A percentile compares a stretch with the other conserved stretches of the same genome.
Conservation (phyloP, 2,797 vertebrate species). For the Vespertilio murinus region DNA sequence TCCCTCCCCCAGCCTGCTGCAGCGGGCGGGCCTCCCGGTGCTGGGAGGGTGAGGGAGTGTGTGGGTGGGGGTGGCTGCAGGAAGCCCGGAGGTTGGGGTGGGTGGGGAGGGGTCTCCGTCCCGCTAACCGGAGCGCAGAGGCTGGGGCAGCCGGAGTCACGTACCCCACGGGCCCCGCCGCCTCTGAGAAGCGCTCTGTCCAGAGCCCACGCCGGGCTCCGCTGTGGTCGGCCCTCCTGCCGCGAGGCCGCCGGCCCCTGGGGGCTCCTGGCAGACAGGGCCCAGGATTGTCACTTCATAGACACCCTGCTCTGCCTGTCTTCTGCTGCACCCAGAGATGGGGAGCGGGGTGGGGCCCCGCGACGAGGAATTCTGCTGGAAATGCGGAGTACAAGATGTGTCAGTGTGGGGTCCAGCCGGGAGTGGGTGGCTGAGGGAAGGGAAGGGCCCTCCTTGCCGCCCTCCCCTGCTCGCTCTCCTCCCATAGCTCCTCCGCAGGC, state of each 20-base stretch:
- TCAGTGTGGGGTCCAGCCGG: constrained; percentile 53
- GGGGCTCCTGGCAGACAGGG: not conserved
- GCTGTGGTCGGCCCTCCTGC: not conserved
- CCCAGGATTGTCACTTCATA: not conserved
- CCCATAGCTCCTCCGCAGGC: too few species aligned
- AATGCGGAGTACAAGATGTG: constrained; percentile 71
- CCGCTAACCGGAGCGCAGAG: not conserved
- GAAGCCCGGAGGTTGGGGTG: constrained; percentile 5
- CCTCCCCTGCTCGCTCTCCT: not conserved
- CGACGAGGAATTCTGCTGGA: constrained; percentile 71
- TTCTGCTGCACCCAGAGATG: constrained; percentile 18
- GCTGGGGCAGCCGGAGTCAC: not conserved
- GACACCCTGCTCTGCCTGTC: constrained; percentile 15
- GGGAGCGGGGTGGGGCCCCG: constrained; percentile 50
- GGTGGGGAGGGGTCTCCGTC: constrained; percentile 55
- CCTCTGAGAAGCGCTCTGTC: not conserved
- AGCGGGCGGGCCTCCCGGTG: constrained; percentile 30
- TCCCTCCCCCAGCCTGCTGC: not conserved
- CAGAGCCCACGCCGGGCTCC: not conserved
- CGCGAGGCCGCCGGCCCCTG: not conserved
- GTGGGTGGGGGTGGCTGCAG: constrained; percentile 28
- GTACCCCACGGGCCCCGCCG: not conserved
- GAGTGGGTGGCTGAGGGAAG: not conserved
- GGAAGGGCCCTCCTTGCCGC: not conserved
- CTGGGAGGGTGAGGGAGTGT: not conserved